phyloP scores from a whole-genome alignment of 2,797 vertebrate genomes.

The Pampus argenteus region DNA sequence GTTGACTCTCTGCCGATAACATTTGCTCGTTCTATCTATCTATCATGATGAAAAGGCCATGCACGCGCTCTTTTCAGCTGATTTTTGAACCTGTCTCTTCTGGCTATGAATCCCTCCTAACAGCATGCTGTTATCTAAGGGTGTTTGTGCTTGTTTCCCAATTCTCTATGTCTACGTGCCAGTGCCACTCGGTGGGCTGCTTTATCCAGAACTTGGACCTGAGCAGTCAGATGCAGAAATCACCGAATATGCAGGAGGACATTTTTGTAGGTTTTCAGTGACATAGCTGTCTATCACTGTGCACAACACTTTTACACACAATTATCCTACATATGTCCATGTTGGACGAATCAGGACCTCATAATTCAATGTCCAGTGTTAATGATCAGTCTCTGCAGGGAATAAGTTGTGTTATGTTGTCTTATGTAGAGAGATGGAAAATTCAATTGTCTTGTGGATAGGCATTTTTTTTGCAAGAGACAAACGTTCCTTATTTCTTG shows the following conservation, averaged over 20 bases:
- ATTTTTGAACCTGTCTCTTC: slow-evolving; percentile 4
- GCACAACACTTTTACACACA: not conserved
- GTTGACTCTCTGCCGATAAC: not conserved
- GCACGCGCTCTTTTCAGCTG: not conserved
- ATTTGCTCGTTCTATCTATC: slow-evolving; percentile 13
- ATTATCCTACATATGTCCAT: not conserved
- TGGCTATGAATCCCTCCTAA: not conserved
- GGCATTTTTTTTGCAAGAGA: not conserved
- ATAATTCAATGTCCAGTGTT: not conserved
- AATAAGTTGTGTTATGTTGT: not conserved
- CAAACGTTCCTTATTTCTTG: too few species aligned
- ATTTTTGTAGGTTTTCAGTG: not conserved
- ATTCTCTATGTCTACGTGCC: slow-evolving; percentile 41
- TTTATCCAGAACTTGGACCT: slow-evolving; percentile 34
- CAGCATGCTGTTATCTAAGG: slow-evolving; percentile 29
- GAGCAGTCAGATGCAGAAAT: slow-evolving; percentile 12
- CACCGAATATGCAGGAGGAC: not conserved
- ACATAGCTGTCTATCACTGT: not conserved
- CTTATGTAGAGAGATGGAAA: not conserved
- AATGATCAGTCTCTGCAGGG: not conserved
- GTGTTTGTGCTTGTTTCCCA: slow-evolving; percentile 58
- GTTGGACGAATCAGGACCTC: not conserved
- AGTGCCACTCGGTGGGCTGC: slow-evolving; percentile 20
- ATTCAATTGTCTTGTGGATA: not conserved
- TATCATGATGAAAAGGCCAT: slow-evolving; percentile 20